These are phyloP conservation scores for Celastrina argiolus DNA, from an alignment of 2,888 invertebrate species.

Conservation along the genomic window DNA sequence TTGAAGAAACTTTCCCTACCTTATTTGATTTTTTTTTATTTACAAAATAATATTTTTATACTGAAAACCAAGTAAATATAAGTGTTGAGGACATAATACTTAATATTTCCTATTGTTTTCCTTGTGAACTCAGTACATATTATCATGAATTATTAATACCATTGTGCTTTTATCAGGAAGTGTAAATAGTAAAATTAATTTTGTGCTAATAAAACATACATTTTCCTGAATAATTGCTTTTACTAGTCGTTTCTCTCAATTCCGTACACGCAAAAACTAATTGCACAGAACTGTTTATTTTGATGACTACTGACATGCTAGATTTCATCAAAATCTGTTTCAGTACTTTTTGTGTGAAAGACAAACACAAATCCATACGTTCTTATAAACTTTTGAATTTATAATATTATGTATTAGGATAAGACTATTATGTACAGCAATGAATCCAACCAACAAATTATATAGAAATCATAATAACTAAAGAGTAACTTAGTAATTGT, in stretches of 20 bases:
- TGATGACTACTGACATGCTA: no score
- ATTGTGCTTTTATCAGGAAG: not conserved
- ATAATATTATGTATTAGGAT: no score
- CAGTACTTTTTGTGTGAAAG: no score
- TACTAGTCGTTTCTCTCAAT: not conserved
- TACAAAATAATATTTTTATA: not conserved
- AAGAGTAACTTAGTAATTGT: no score
- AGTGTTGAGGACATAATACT: not conserved
- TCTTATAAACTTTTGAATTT: no score
- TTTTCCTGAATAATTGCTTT: not conserved
- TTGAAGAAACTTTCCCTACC: not conserved
- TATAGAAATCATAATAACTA: no score
- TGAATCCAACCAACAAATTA: no score
- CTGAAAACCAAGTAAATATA: not conserved
- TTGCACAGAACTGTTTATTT: no score
- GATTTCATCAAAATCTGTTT: no score
- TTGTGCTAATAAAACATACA: not conserved
- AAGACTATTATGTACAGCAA: no score
- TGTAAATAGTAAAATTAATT: not conserved
- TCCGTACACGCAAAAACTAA: no score
- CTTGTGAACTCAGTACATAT: not conserved
- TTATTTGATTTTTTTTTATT: not conserved
- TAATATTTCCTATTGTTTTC: slow-evolving; percentile 1
- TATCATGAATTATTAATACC: not conserved
- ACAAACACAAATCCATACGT: no score